Evolutionary conservation across 2,888 invertebrate genomes (phyloP), one percentile per base, ranked within the genome.

Genomic region (Chrysolina oricalcia): DNA sequence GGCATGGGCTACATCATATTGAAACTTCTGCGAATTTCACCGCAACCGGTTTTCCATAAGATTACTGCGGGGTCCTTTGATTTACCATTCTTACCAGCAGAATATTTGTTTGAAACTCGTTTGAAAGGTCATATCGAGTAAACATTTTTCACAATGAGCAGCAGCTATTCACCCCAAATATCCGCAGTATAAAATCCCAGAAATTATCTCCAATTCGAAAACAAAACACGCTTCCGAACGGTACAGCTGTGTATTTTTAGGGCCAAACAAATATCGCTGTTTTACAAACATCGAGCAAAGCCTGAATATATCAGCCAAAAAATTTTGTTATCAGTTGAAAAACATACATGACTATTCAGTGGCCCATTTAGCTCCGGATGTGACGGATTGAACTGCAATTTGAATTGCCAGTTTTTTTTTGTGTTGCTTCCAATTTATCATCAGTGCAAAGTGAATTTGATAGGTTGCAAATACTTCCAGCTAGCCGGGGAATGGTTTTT

Each of bases 301-400:
- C 66, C 19, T n/a, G 66, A 21, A 70, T 56, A 70, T 56, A 35
- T 66, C 27, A 17, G 43, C 27, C 27, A 66, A 66, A 56, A 46
- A 53, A 23, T 48, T 21, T 21, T 40, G 64, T 66, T 74, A 74
- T 70, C 74, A 70, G 41, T 56, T 43, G 48, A 41, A 56, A 59
- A 27, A 35, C 23, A 53, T 40, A 64, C 59, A 70, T 17, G 43
- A 59, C 43, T 69, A 66, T 66, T 66, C 46, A 40, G 35, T 48
- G 66, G 41, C 23, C 41, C 48, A 56, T 74, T 74, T 66, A 35
- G 66, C 70, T 59, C 41, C 46, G 70, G 74, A 74, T 56, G 59
- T 74, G 59, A 66, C 70, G 70, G 70, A 21, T 66, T 66, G 70
- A 72, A 72, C 72, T 62, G 70, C 65, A 70, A 66, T 74, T 74